phyloP scores from a whole-genome alignment of 2,113 vertebrate species.

The Syngnathus scovelli region DNA sequence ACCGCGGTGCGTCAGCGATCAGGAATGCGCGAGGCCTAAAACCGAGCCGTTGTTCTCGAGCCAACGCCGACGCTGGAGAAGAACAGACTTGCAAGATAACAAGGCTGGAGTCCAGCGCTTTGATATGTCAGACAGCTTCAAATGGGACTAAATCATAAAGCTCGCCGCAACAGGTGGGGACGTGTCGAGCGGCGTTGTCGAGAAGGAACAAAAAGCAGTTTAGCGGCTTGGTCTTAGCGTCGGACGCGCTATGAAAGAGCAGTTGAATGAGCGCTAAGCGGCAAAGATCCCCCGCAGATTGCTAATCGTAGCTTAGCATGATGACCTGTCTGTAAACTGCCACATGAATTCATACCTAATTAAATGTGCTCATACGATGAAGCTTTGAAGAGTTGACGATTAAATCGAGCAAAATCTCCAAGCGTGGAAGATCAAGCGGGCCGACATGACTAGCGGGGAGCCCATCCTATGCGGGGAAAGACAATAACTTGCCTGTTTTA shows the following conservation, averaged over 20 bases:
- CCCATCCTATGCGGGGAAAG: constrained; percentile 24
- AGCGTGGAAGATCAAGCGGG: constrained; percentile 16
- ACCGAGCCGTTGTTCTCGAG: constrained; percentile 62
- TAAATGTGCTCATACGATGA: too few species aligned
- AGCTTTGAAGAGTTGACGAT: background rate
- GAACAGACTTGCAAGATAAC: constrained; percentile 40
- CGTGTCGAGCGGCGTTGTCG: constrained; percentile 27
- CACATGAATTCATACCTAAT: too few species aligned
- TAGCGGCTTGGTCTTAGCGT: constrained; percentile 37
- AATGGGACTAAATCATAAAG: constrained; percentile 37
- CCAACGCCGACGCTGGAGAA: constrained; percentile 47
- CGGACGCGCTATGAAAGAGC: constrained; percentile 37
- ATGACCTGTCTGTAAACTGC: too few species aligned
- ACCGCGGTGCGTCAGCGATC: constrained; percentile 62
- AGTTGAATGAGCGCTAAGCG: constrained; percentile 49
- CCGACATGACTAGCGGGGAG: constrained; percentile 28
- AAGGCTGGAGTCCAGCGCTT: constrained; percentile 39
- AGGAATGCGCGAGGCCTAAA: constrained; percentile 61
- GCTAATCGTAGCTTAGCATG: constrained; percentile 37
- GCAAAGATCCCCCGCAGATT: constrained; percentile 56
- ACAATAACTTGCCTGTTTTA: constrained; percentile 58
- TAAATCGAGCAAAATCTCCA: background rate
- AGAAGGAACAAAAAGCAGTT: constrained; percentile 31
- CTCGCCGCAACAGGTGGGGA: constrained; percentile 20
- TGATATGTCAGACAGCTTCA: constrained; percentile 56